These are phyloP conservation scores for Apodemia duryi DNA, from an alignment of 2,888 invertebrate genomes.

Conservation along the genomic window DNA sequence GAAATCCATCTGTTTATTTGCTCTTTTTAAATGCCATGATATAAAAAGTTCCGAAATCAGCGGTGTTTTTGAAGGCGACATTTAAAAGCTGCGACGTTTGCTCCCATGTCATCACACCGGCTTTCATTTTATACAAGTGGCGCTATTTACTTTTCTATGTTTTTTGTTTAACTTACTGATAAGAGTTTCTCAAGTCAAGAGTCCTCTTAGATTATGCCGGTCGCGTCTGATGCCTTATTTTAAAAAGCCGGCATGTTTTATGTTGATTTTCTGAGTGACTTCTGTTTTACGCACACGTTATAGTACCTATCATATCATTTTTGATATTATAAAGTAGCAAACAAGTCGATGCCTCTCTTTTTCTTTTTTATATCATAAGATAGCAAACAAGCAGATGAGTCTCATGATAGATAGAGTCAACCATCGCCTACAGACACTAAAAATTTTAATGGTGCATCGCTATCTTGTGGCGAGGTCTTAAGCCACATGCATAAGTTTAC, in stretches of 20 bases:
- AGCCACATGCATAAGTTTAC: no score
- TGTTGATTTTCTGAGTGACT: not conserved
- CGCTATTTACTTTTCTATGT: slow-evolving; percentile 6
- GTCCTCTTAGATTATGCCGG: slow-evolving; percentile 4
- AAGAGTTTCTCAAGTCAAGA: slow-evolving; percentile 1
- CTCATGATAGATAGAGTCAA: no score
- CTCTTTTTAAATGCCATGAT: no score
- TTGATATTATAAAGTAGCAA: not conserved
- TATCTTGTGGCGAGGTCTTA: no score
- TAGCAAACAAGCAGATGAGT: no score
- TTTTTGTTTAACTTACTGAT: slow-evolving; percentile 13
- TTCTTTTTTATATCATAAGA: no score
- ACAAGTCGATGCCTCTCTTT: no score
- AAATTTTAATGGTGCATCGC: no score
- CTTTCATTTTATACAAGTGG: slow-evolving; percentile 9
- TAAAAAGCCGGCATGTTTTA: not conserved
- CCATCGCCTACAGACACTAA: no score
- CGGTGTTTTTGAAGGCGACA: not conserved
- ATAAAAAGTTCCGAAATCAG: not conserved
- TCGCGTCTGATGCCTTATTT: not conserved
- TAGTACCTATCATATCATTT: not conserved
- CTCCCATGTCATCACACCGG: not conserved
- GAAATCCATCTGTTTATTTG: no score
- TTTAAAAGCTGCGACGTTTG: not conserved
- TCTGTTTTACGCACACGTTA: not conserved